Evolutionary conservation across 2,888 invertebrate species (phyloP), one percentile per base, ranked within the genome.

Genomic region (Masnerella sp.): DNA sequence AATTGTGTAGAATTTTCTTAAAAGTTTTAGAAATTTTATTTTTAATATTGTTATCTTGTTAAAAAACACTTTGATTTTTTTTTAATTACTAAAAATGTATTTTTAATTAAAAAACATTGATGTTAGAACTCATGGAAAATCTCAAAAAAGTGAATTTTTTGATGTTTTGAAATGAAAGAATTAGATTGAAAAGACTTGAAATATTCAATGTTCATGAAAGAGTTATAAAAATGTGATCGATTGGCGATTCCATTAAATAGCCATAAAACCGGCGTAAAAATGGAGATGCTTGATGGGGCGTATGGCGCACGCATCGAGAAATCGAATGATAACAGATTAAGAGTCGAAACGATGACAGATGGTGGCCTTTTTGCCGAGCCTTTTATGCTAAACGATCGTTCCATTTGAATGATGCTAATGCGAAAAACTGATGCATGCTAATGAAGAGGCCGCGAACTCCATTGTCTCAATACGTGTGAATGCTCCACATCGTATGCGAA

Each of bases 331-430:
- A 69, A 69, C 36, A 59, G 65, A 69, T 73, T 74, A 69, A 70
- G 65, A 74, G 70, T 47, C 12, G 58, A 56, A 65, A 28, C 52
- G 51, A 43, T 67, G 62, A 67, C 69, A 70, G 69, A 74, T 74
- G 68, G 74, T 12, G 47, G 49, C 71, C 74, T 74, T 76, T 76
- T 76, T 76, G 76, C 65, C 40, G 69, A 80, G 81, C 81, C 86
- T 86, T 86, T 86, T 85, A 87, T 85, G 85, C 84, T 85, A 86
- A 86, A 83, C 81, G 82, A 70, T 76, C 79, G 81, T 81, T 85
- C 84, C 85, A 86, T 87, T 86, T 85, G 84, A 86, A 87, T 86
- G 83, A 82, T 80, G 82, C 84, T 85, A 87, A 87, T 87, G 86
- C 83, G 84, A 85, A 85, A 87, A 87, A 86, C 84, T 84, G 85